Evolutionary conservation across 1,140 invertebrate genomes (phyloP).

Genomic region (Drosophila athabasca): DNA sequence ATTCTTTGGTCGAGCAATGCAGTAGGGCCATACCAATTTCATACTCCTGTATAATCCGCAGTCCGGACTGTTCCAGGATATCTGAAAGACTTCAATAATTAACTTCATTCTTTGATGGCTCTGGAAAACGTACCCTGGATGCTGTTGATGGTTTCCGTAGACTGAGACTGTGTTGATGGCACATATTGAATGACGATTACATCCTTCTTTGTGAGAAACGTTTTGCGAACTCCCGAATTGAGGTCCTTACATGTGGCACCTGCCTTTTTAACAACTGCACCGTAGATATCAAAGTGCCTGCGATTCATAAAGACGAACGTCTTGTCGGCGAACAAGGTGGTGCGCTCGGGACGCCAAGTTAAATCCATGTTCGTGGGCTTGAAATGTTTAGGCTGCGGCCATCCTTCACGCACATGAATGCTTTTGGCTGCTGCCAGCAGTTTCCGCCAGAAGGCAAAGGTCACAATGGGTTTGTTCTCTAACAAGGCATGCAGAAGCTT

Average conservation of each 20-base stretch:
- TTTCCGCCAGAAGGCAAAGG: slow-evolving; percentile 86
- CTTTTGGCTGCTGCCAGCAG: slow-evolving; percentile 83
- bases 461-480: slow-evolving; percentile 87
- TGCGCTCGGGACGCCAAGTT: slow-evolving; percentile 84
- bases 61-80: slow-evolving; percentile 84
- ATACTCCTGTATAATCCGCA: slow-evolving; percentile 86
- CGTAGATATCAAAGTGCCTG: slow-evolving; percentile 86
- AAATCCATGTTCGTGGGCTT: slow-evolving; percentile 84
- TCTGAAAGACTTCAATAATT: slow-evolving; percentile 62
- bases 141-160: slow-evolving; percentile 83
- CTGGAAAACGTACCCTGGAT: slow-evolving; percentile 79
- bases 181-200: slow-evolving; percentile 85
- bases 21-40: slow-evolving; percentile 88
- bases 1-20: slow-evolving; percentile 86
- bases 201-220: slow-evolving; percentile 83
- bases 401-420: slow-evolving; percentile 63
- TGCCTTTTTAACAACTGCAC: slow-evolving; percentile 83
- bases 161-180: slow-evolving; percentile 81
- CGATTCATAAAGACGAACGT: slow-evolving; percentile 86
- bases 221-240: slow-evolving; percentile 84
- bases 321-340: slow-evolving; percentile 85
- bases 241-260: slow-evolving; percentile 82
- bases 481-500: slow-evolving; percentile 89
- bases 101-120: too few relatives aligned
- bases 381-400: slow-evolving; percentile 85